Evolutionary conservation across 1,140 invertebrate species (phyloP).

Genomic region (Chionoecetes opilio): DNA sequence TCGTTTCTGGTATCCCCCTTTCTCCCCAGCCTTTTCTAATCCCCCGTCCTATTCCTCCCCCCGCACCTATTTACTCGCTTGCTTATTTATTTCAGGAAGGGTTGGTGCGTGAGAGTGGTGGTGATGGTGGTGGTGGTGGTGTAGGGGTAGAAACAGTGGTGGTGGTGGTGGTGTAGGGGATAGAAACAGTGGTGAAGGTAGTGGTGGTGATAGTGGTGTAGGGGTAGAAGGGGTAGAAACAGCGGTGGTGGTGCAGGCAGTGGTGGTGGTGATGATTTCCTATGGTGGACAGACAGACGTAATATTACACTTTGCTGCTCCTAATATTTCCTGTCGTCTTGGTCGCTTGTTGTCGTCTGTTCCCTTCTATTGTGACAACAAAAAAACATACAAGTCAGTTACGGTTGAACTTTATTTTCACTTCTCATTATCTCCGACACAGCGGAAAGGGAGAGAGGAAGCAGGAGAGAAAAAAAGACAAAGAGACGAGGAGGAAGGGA

Average conservation of each 20-base stretch:
- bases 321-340: neutral
- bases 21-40: neutral
- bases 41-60: neutral
- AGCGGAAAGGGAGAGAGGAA: neutral
- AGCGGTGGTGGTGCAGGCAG: neutral
- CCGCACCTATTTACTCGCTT: neutral
- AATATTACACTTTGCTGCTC: neutral
- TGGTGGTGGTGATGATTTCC: neutral
- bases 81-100: neutral
- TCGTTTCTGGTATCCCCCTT: neutral
- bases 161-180: neutral
- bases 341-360: neutral
- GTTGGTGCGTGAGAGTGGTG: neutral
- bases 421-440: neutral
- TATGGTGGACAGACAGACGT: too few relatives aligned
- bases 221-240: too few relatives aligned
- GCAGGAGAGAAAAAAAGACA: neutral
- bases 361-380: neutral
- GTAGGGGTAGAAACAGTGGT: neutral
- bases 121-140: conserved; percentile 33
- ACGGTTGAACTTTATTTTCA: neutral
- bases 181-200: neutral
- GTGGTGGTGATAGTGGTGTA: neutral
- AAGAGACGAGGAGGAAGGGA: conserved; percentile 4
- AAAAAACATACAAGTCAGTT: too few relatives aligned